Percentiles rank a stretch among this genome's conserved stretches.
Evolutionary conservation across 2,113 vertebrate genomes (phyloP).

Genomic region (Daphoenositta chrysoptera): DNA sequence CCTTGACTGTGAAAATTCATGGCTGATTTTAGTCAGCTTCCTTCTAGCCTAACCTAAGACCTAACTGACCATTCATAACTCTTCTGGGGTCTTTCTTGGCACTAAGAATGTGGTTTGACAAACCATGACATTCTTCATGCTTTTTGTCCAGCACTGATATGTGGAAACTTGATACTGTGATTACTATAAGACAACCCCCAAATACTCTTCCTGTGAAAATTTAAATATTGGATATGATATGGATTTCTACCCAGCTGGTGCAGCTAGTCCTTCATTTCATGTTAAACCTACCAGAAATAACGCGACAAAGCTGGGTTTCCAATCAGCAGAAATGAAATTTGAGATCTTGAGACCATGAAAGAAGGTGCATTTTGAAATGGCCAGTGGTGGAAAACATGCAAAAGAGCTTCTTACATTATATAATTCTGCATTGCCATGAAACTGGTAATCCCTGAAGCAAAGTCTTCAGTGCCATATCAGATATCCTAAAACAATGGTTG

Average conservation of each 20-base stretch:
- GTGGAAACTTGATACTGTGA: background rate
- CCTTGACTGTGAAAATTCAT: background rate
- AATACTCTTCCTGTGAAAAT: background rate
- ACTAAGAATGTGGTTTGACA: background rate
- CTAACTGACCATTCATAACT: background rate
- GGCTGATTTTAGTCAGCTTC: background rate
- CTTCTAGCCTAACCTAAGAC: background rate
- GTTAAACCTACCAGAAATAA: background rate
- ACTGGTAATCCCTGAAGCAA: background rate
- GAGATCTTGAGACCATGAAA: background rate
- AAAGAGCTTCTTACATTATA: background rate
- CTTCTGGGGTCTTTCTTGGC: background rate
- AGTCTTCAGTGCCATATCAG: conserved; percentile 12
- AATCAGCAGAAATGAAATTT: background rate
- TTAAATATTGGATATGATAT: background rate
- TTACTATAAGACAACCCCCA: background rate
- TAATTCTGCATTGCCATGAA: background rate
- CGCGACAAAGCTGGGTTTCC: background rate
- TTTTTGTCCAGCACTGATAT: background rate
- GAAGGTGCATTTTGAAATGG: background rate
- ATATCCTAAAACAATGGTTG: conserved; percentile 15
- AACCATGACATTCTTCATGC: background rate
- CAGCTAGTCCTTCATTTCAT: background rate
- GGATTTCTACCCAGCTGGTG: background rate
- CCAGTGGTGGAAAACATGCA: background rate